Base-by-base conservation (phyloP, 2,888 invertebrate genomes). In the Chymomyza caudatula region DNA sequence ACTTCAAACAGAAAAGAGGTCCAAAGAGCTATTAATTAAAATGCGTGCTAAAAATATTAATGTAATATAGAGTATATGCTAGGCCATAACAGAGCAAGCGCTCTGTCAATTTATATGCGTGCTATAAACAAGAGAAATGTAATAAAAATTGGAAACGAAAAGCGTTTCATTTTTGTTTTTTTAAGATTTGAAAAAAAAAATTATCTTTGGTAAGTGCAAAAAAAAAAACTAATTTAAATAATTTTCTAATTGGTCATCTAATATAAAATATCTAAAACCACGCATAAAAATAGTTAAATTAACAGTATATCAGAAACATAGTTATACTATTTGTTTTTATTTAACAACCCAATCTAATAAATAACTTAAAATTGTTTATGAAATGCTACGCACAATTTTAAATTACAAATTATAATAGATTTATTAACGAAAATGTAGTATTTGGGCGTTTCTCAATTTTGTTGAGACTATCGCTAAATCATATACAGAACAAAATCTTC, bases 171-270 rank as follows among this genome's bases (percentile, higher is more conserved):
- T 23, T 37, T 54, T 54, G 6, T 47, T 47, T 47, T 47, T 51
- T 22, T 17, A 8, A 3, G 2, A 4, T 13, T 51, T 3, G 6
- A 20, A 6, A 2, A 11, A 44, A 43, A 20, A 62, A 52, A 67
- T 72, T 37, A 62, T 62, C 66, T 49, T 15, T 73, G 70, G 70
- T 70, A 67, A 70, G 70, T 70, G 44, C 54, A 42, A 23, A 43
- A 17, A n/a, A n/a, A n/a, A n/a, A n/a, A 37, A 37, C 11, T 37
- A 37, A 37, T 37, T 37, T 13, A 11, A 11, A 11, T 8, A 1
- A 13, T 37, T n/a, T n/a, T n/a, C n/a, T n/a, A n/a, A n/a, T n/a
- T n/a, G n/a, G n/a, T n/a, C n/a, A n/a, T n/a, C 11, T 37, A 37
- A 37, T 37, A 11, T 13, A 11, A 11, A 11, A 11, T 0, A 13